These are phyloP conservation scores for Lampris incognitus DNA, from an alignment of 2,113 vertebrate genomes.

Conservation along the genomic window DNA sequence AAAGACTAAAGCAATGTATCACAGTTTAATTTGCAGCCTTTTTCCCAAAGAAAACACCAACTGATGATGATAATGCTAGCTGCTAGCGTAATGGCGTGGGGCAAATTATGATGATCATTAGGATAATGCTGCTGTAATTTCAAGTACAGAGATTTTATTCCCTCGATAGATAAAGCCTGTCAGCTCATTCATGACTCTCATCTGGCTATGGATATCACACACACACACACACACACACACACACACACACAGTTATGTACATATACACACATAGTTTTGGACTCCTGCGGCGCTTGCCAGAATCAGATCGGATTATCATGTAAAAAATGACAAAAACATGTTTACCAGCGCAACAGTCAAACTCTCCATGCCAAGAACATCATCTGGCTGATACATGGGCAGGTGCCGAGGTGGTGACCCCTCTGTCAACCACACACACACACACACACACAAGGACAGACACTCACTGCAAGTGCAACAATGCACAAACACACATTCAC, in stretches of 20 bases:
- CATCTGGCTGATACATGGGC: conserved; percentile 74
- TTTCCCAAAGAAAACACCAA: background rate
- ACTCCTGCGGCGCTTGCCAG: conserved; percentile 61
- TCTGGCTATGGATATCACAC: conserved; percentile 50
- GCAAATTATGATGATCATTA: conserved; percentile 38
- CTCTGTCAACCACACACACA: conserved; percentile 23
- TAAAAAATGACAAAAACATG: conserved; percentile 79
- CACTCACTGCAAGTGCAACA: background rate
- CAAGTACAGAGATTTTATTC: conserved; percentile 68
- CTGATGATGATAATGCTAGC: conserved; percentile 21
- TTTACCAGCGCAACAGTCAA: conserved; percentile 74
- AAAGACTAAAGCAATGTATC: background rate
- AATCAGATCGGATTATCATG: conserved; percentile 74
- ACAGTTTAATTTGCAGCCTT: too few species aligned
- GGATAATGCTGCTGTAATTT: conserved; percentile 31
- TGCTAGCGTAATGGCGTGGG: conserved; percentile 14
- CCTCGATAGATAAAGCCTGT: conserved; percentile 46
- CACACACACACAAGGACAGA: background rate
- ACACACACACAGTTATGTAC: conserved; percentile 5
- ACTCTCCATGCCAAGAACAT: conserved; percentile 71
- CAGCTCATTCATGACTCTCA: conserved; percentile 47
- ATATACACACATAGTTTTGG: conserved; percentile 39
- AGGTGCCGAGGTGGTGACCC: conserved; percentile 74
- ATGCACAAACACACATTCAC: background rate
- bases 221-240: background rate